These are phyloP conservation scores for Felis chaus DNA, from an alignment of 2,113 vertebrate species.

Conservation along the genomic window DNA sequence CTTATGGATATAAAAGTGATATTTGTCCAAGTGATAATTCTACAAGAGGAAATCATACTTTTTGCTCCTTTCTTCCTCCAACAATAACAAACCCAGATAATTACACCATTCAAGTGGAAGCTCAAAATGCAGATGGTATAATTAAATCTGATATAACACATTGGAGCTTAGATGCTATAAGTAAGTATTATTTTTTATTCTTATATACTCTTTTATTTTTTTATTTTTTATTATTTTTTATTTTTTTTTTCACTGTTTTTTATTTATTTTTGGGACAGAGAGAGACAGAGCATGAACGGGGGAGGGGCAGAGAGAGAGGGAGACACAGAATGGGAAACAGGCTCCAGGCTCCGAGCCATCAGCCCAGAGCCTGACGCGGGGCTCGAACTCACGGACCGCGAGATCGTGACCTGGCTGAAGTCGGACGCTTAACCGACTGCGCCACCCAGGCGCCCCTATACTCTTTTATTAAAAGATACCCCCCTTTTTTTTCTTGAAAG, in stretches of 20 bases:
- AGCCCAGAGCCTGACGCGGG: too few relatives aligned
- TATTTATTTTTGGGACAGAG: too few relatives aligned
- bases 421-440: too few relatives aligned
- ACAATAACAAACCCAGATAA: rapidly evolving
- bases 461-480: neutral
- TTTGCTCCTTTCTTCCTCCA: slow-evolving; percentile 62
- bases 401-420: too few relatives aligned
- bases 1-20: rapidly evolving
- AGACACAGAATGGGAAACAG: too few relatives aligned
- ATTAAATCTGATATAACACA: slow-evolving; percentile 47
- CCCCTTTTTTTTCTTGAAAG: neutral
- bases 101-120: slow-evolving; percentile 75
- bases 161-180: slow-evolving; percentile 65
- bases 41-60: slow-evolving; percentile 11
- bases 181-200: slow-evolving; percentile 70
- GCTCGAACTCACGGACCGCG: too few relatives aligned
- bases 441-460: too few relatives aligned
- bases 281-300: too few relatives aligned
- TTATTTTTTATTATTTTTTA: too few relatives aligned
- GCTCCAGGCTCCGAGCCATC: too few relatives aligned
- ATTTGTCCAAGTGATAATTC: rapidly evolving
- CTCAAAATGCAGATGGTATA: slow-evolving; percentile 79
- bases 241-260: too few relatives aligned
- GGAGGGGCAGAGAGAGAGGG: too few relatives aligned
- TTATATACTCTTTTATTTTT: neutral